Evolutionary conservation across 1,140 invertebrate genomes (phyloP).

Genomic region (Drosophila triauraria): DNA sequence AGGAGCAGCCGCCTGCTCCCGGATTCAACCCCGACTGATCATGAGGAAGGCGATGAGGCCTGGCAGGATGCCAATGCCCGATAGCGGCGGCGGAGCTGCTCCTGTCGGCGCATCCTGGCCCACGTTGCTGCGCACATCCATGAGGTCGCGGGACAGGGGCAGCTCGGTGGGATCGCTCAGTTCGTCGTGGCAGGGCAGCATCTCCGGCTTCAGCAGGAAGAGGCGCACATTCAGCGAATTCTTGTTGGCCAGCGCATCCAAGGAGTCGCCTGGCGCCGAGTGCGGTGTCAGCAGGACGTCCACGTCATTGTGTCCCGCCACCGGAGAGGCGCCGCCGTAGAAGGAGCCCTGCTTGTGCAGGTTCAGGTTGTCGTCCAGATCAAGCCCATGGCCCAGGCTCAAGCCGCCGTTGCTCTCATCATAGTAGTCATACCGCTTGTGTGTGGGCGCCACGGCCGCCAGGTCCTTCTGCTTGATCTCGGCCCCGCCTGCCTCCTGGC

Average conservation of each 20-base stretch:
- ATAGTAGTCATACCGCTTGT: conserved; percentile 79
- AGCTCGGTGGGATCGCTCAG: conserved; percentile 87
- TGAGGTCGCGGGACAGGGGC: conserved; percentile 86
- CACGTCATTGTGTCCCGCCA: conserved; percentile 66
- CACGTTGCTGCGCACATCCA: conserved; percentile 80
- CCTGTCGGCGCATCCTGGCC: conserved; percentile 63
- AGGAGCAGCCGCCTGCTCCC: conserved; percentile 4
- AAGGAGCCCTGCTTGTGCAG: conserved; percentile 74
- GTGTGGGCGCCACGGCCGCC: conserved; percentile 63
- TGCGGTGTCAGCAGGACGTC: conserved; percentile 54
- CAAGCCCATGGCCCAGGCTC: conserved; percentile 49
- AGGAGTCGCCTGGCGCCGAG: conserved; percentile 35
- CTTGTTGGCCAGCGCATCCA: conserved; percentile 66
- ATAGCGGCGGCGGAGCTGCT: not conserved
- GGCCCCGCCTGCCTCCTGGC: not conserved
- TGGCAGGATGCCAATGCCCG: conserved; percentile 1
- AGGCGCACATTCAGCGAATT: conserved; percentile 84
- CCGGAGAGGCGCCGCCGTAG: conserved; percentile 42
- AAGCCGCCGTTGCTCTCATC: conserved; percentile 60
- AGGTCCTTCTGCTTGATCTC: conserved; percentile 25
- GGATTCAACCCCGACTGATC: conserved; percentile 58
- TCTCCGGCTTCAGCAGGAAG: conserved; percentile 88
- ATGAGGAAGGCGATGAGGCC: conserved; percentile 9
- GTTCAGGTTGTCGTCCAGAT: conserved; percentile 74
- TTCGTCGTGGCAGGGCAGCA: conserved; percentile 89